Evolutionary conservation across 37 sponge, comb jelly and placozoan genomes (phyloP), one percentile per base, ranked within the genome.

Genomic region (Mnemiopsis leidyi): DNA sequence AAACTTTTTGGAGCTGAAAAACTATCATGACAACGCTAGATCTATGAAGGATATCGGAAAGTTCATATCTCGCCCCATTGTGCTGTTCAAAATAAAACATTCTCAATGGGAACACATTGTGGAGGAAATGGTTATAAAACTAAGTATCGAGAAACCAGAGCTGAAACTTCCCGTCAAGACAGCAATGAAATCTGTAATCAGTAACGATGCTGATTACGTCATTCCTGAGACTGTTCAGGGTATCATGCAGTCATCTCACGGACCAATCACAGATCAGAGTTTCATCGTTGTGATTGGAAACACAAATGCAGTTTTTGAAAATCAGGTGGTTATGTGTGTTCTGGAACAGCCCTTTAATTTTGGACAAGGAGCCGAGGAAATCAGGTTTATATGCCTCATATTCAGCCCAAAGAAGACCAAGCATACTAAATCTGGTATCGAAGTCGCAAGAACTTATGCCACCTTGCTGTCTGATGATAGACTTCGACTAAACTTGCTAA

Each of bases 391-490:
- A 35, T 85, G 90, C 48, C 32, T 85, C 3, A 61, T 85, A 16
- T 37, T 85, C 36, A 36, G 90, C 36, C 90, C 90, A 26, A 33
- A 23, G 90, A 85, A 85, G 90, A 85, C 90, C 0, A 85, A 85
- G 61, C 90, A 85, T 26, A 92, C 93, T 1, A 92, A 92, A 92
- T 73, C 71, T 31, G 93, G 69, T 20, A 34, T 92, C 1, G 36
- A 92, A 25, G 93, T 92, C 1, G 93, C 93, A 36, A 30, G 93
- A 25, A 92, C 93, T 34, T 92, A 73, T 38, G 48, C 93, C 23
- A 92, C 93, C 1, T 26, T 92, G 3, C 75, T 92, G 71, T 69
- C 93, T 3, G 93, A 92, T 35, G 93, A 92, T 26, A 71, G 76
- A 28, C 38, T 92, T 24, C 3, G 93, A 23, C 93, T 69, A 24